Conservation (phyloP, 2,888 invertebrate genomes). For the Hydroisotoma schaefferi region DNA sequence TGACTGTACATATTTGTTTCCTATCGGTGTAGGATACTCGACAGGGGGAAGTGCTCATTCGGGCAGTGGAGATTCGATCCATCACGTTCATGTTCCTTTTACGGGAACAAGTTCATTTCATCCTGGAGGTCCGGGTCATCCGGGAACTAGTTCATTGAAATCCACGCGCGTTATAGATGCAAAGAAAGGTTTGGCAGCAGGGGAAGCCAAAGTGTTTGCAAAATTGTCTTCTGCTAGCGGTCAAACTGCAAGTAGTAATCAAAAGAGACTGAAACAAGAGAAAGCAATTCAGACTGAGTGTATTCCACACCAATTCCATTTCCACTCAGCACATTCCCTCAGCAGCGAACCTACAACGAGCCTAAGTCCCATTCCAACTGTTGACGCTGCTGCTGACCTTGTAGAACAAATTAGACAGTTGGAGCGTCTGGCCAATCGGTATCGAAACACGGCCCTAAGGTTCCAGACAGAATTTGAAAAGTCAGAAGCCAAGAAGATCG, state of each 20-base stretch:
- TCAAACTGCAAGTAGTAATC: constrained; percentile 47
- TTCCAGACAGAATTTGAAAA: constrained; percentile 42
- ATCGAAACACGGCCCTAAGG: constrained; percentile 38
- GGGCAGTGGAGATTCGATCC: constrained; percentile 47
- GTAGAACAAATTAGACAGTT: constrained; percentile 40
- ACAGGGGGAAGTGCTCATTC: constrained; percentile 36
- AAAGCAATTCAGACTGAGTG: constrained; percentile 42
- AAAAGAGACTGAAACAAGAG: constrained; percentile 44
- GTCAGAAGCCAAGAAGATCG: constrained; percentile 59
- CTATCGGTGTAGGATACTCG: background rate
- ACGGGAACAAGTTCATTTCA: constrained; percentile 21
- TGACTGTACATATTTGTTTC: no score
- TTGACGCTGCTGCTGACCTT: constrained; percentile 27
- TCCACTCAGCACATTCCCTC: background rate
- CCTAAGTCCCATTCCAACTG: constrained; percentile 32
- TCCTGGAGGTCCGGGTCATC: constrained; percentile 1
- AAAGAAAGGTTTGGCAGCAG: background rate
- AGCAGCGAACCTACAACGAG: background rate
- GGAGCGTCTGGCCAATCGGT: constrained; percentile 37
- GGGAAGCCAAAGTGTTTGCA: constrained; percentile 44
- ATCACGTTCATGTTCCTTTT: constrained; percentile 31
- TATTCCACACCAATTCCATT: background rate
- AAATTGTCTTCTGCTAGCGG: constrained; percentile 46
- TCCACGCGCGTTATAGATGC: no score
- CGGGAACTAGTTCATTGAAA: constrained; percentile 15